These are phyloP conservation scores for Xenentodon cancila DNA, from an alignment of 2,797 vertebrate genomes.

Conservation along the genomic window DNA sequence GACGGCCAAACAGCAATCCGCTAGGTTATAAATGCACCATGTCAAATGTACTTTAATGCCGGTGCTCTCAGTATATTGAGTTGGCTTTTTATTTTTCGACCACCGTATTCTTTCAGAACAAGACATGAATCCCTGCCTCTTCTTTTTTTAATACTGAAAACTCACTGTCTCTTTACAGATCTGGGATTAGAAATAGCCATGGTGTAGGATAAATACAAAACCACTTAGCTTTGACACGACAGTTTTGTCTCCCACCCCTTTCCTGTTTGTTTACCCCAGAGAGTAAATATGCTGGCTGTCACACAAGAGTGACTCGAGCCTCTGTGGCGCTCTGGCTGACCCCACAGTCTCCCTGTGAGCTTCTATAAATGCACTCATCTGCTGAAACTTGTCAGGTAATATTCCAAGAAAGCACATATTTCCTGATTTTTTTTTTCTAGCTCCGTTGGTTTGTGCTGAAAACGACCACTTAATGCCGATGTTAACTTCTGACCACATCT, in stretches of 20 bases:
- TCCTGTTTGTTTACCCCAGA: slow-evolving; percentile 66
- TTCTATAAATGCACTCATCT: slow-evolving; percentile 57
- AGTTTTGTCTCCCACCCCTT: slow-evolving; percentile 34
- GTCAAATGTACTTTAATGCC: background rate
- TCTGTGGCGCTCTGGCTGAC: slow-evolving; percentile 43
- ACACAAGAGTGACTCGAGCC: slow-evolving; percentile 39
- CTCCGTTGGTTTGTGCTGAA: background rate
- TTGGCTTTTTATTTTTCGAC: background rate
- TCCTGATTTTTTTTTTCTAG: background rate
- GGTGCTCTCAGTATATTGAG: background rate
- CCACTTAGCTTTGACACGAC: slow-evolving; percentile 15
- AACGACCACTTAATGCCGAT: background rate
- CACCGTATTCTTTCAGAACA: background rate
- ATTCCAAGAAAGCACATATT: slow-evolving; percentile 9
- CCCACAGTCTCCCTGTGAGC: slow-evolving; percentile 41
- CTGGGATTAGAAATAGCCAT: slow-evolving; percentile 11
- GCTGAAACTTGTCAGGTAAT: slow-evolving; percentile 24
- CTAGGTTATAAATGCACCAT: background rate
- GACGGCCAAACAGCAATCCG: background rate
- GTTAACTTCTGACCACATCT: slow-evolving; percentile 1
- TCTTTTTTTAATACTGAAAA: background rate
- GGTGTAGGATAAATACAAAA: slow-evolving; percentile 22
- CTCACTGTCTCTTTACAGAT: background rate
- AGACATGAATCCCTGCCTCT: background rate
- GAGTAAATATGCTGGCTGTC: slow-evolving; percentile 47